These are phyloP conservation scores for Cyphomyrmex costatus DNA, from an alignment of 1,140 invertebrate genomes.

Conservation along the genomic window DNA sequence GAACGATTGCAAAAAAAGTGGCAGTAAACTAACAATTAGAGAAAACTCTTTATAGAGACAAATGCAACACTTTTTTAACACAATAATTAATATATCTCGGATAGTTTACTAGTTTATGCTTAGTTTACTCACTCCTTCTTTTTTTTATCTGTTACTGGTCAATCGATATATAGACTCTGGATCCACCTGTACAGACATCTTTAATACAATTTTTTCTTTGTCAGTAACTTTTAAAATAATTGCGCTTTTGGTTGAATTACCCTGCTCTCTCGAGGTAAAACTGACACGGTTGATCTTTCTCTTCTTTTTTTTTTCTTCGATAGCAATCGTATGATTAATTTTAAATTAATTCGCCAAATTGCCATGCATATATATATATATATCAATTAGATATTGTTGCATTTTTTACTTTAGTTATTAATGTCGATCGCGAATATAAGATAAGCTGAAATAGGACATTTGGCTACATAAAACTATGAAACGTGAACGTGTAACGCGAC, in stretches of 20 bases:
- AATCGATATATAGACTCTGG: constrained; percentile 22
- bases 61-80: constrained; percentile 54
- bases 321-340: constrained; percentile 3
- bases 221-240: neutral
- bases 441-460: constrained; percentile 25
- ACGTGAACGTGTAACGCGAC: constrained; percentile 30
- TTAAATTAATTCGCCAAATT: constrained; percentile 4
- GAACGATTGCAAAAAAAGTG: constrained; percentile 68
- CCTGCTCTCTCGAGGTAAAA: neutral
- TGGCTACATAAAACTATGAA: constrained; percentile 14
- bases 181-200: neutral
- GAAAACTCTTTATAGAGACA: constrained; percentile 50
- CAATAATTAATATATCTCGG: constrained; percentile 13
- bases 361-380: neutral
- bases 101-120: neutral
- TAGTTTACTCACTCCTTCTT: neutral
- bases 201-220: constrained; percentile 10
- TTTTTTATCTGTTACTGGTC: neutral
- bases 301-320: neutral
- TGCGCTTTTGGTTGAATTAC: constrained; percentile 1
- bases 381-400: constrained; percentile 43
- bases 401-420: constrained; percentile 41
- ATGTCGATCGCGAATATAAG: neutral
- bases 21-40: constrained; percentile 71
- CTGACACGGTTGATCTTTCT: neutral